These are phyloP conservation scores for Chrysaora quinquecirrha DNA, from an alignment of 30 jellyfish, hydroid and myxozoan genomes.

Conservation along the genomic window DNA sequence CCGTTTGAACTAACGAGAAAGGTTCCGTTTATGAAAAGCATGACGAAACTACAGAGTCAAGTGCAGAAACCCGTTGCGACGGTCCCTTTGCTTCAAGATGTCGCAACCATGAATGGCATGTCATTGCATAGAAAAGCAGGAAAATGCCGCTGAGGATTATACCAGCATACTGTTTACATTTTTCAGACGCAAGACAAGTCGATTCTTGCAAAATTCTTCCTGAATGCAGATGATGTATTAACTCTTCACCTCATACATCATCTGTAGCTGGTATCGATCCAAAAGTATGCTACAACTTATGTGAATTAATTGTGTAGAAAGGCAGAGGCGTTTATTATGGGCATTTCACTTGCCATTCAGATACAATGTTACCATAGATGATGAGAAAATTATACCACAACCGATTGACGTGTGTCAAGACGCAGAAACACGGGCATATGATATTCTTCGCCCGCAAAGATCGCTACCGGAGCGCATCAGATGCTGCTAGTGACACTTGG, in stretches of 20 bases:
- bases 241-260: neutral
- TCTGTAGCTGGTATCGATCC: constrained; percentile 1
- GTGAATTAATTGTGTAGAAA: neutral
- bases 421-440: neutral
- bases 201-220: neutral
- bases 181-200: neutral
- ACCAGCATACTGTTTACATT: neutral
- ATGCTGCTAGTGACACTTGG: no score
- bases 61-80: no score
- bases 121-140: neutral
- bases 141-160: constrained; percentile 20
- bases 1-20: no score
- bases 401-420: neutral
- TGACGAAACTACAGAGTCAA: no score
- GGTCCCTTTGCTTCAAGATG: no score
- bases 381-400: neutral
- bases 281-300: neutral
- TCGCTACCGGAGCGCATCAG: no score
- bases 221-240: neutral
- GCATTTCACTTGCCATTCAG: neutral
- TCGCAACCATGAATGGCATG: no score
- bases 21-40: no score
- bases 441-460: no score
- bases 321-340: neutral
- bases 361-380: neutral